Conservation (phyloP, 2,113 vertebrate species). For the Morone chrysops region DNA sequence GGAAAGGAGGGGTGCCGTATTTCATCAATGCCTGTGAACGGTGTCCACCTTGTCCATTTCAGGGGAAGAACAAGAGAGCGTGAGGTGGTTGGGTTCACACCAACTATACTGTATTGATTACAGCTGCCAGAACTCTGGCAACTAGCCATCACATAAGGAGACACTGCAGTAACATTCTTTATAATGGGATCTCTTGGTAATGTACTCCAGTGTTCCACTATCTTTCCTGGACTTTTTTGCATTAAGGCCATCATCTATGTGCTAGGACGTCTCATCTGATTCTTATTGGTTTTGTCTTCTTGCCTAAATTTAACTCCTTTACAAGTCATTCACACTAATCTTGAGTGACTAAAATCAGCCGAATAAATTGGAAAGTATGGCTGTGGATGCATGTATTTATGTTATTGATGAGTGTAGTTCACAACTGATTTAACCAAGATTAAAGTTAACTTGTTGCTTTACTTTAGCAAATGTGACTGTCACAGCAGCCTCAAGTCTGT, state of each 20-base stretch:
- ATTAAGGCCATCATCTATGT: constrained; percentile 3
- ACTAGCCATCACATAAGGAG: constrained; percentile 48
- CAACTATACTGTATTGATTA: constrained; percentile 68
- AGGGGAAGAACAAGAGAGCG: constrained; percentile 51
- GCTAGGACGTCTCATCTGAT: neutral
- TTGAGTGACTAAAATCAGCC: neutral
- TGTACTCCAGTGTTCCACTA: constrained; percentile 51
- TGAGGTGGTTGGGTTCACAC: constrained; percentile 62
- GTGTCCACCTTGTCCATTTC: constrained; percentile 72
- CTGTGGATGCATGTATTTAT: neutral
- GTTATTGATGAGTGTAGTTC: neutral
- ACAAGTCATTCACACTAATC: neutral
- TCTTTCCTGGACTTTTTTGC: constrained; percentile 19
- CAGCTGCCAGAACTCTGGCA: constrained; percentile 61
- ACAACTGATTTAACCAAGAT: no score
- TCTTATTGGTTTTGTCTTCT: neutral
- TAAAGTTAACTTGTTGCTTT: neutral
- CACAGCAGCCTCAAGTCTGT: neutral
- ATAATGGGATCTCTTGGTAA: constrained; percentile 61
- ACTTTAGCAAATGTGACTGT: neutral
- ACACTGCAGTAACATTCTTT: constrained; percentile 50
- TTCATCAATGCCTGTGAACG: constrained; percentile 75
- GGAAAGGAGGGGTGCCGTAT: constrained; percentile 41
- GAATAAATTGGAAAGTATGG: neutral
- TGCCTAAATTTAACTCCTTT: neutral